Percentiles rank a stretch among this genome's conserved stretches.
These are phyloP conservation scores for Andricus curvator DNA, from an alignment of 2,888 invertebrate species.

Conservation along the genomic window DNA sequence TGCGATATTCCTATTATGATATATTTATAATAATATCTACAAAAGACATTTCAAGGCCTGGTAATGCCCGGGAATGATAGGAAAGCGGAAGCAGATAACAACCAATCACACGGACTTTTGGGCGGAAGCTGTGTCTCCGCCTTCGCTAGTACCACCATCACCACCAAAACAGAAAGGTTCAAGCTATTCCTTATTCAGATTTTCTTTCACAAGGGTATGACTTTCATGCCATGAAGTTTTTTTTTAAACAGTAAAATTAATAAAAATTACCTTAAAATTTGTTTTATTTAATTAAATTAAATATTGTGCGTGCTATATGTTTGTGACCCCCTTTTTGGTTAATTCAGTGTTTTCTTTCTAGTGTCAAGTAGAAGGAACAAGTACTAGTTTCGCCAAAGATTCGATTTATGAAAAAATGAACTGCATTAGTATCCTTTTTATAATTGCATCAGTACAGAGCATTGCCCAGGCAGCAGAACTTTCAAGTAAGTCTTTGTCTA, in stretches of 20 bases:
- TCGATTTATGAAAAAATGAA: constrained; percentile 40
- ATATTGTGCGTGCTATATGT: not conserved
- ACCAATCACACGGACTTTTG: constrained; percentile 67
- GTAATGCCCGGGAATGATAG: constrained; percentile 64
- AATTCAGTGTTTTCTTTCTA: constrained; percentile 35
- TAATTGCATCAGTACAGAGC: constrained; percentile 3
- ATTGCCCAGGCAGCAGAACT: constrained; percentile 1
- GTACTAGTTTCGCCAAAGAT: not conserved
- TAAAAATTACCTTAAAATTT: not conserved
- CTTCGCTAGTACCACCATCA: constrained; percentile 56
- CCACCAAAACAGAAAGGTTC: constrained; percentile 52
- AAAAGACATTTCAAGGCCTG: constrained; percentile 68
- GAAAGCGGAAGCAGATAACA: constrained; percentile 74
- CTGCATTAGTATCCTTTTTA: constrained; percentile 42
- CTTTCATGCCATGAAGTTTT: not conserved
- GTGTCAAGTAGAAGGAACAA: constrained; percentile 47
- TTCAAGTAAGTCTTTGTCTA: not conserved
- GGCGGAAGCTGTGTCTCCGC: constrained; percentile 74
- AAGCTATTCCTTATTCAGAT: constrained; percentile 48
- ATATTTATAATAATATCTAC: constrained; percentile 23
- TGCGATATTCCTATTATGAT: not conserved
- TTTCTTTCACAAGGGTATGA: constrained; percentile 52
- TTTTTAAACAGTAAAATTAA: not conserved
- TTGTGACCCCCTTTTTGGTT: constrained; percentile 45
- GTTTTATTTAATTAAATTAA: not conserved